Conservation (phyloP, 1,140 invertebrate species). For the Drosophila navojoa region DNA sequence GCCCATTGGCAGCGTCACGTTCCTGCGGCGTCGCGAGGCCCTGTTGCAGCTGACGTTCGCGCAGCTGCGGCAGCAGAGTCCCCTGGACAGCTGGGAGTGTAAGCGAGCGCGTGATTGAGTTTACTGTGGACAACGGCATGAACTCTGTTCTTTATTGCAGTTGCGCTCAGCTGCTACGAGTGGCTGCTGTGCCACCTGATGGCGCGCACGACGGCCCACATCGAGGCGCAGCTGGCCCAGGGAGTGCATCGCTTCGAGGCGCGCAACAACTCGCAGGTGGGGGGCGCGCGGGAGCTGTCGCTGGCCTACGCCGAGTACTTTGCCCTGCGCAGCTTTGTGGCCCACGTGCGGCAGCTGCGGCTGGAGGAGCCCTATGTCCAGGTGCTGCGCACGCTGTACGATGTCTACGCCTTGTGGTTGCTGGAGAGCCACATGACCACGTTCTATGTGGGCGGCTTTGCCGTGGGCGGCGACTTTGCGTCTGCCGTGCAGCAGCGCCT, state of each 20-base stretch:
- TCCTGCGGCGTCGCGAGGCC: constrained; percentile 85
- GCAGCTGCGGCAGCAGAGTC: constrained; percentile 42
- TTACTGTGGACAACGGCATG: background rate
- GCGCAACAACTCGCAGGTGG: constrained; percentile 93
- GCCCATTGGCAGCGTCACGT: constrained; percentile 87
- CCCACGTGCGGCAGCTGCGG: constrained; percentile 84
- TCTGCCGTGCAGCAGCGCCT: constrained; percentile 87
- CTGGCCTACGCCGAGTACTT: constrained; percentile 90
- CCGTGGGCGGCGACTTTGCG: constrained; percentile 85
- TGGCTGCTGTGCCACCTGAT: constrained; percentile 94
- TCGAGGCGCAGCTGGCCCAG: constrained; percentile 85
- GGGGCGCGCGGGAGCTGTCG: constrained; percentile 89
- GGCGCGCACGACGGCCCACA: constrained; percentile 87
- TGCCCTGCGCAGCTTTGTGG: constrained; percentile 86
- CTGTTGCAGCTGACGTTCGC: constrained; percentile 86
- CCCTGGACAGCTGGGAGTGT: constrained; percentile 85
- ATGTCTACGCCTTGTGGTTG: constrained; percentile 89
- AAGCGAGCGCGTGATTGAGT: constrained; percentile 57
- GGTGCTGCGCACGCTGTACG: constrained; percentile 88
- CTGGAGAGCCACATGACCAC: constrained; percentile 90
- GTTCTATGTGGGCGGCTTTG: constrained; percentile 90
- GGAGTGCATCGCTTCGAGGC: constrained; percentile 89
- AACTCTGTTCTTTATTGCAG: constrained; percentile 84
- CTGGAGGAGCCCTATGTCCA: constrained; percentile 84
- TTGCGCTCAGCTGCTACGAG: constrained; percentile 89